Evolutionary conservation across 2,797 vertebrate genomes (phyloP).

Genomic region (Pterois miles): DNA sequence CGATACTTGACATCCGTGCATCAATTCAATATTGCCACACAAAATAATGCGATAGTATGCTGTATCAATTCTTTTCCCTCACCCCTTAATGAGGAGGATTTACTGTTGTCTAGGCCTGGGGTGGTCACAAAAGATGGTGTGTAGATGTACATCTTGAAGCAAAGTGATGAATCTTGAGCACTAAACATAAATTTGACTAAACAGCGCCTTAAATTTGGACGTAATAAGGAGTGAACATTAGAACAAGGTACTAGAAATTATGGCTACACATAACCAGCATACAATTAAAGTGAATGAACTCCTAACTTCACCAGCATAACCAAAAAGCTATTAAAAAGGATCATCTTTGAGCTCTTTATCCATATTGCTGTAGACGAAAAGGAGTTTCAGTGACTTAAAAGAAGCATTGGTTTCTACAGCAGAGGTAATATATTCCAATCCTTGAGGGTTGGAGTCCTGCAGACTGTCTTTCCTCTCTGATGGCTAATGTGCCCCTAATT

Average conservation of each 20-base stretch:
- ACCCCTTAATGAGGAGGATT: not conserved
- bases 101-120: not conserved
- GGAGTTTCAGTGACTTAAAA: constrained; percentile 2
- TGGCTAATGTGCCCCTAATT: constrained; percentile 22
- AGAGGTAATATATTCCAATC: constrained; percentile 2
- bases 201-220: not conserved
- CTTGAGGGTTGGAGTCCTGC: constrained; percentile 1
- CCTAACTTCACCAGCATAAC: not conserved
- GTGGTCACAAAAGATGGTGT: not conserved
- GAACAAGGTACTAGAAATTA: not conserved
- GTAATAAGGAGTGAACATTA: not conserved
- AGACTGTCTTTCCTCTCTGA: constrained; percentile 9
- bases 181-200: not conserved
- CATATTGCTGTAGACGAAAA: not conserved
- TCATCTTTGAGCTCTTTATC: not conserved
- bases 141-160: not conserved
- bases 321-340: not conserved
- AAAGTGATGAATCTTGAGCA: not conserved
- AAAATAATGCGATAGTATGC: too few relatives aligned
- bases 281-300: not conserved
- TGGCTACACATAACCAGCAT: not conserved
- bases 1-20: too few relatives aligned
- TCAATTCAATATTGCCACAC: too few relatives aligned
- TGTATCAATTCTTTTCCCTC: too few relatives aligned
- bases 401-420: not conserved